These are phyloP conservation scores for Hirtodrosophila histrioides DNA, from an alignment of 2,888 invertebrate genomes.

Conservation along the genomic window DNA sequence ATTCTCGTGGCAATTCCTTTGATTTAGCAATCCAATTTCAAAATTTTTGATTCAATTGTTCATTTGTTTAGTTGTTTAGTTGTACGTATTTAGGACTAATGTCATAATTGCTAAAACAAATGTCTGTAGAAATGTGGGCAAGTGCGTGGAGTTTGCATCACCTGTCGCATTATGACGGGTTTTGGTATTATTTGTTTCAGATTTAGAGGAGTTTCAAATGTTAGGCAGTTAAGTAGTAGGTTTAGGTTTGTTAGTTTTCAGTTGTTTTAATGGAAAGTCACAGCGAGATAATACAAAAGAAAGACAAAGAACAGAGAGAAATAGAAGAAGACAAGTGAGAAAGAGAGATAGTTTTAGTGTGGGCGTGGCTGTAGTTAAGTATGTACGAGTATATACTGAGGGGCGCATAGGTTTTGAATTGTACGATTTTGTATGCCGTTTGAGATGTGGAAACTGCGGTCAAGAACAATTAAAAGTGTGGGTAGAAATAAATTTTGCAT, in stretches of 20 bases:
- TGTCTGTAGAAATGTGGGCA: conserved; percentile 82
- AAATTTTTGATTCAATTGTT: conserved; percentile 34
- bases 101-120: conserved; percentile 83
- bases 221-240: conserved; percentile 25
- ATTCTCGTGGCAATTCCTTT: conserved; percentile 71
- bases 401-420: conserved; percentile 26
- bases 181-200: conserved; percentile 23
- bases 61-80: conserved; percentile 40
- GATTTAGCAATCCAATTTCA: conserved; percentile 61
- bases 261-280: conserved; percentile 51
- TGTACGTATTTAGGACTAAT: conserved; percentile 68
- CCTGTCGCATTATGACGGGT: conserved; percentile 68
- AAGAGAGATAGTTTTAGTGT: conserved; percentile 70
- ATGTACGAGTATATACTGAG: conserved; percentile 25
- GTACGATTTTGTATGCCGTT: conserved; percentile 34
- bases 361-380: conserved; percentile 48
- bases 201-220: conserved; percentile 38
- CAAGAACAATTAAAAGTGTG: conserved; percentile 14
- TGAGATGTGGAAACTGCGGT: conserved; percentile 31
- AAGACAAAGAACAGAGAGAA: conserved; percentile 60
- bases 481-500: conserved; percentile 41
- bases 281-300: conserved; percentile 66
- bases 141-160: conserved; percentile 83
- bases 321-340: conserved; percentile 60
- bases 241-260: conserved; percentile 36